These are phyloP conservation scores for Microcebus murinus DNA, from an alignment of 2,113 vertebrate species.

Conservation along the genomic window DNA sequence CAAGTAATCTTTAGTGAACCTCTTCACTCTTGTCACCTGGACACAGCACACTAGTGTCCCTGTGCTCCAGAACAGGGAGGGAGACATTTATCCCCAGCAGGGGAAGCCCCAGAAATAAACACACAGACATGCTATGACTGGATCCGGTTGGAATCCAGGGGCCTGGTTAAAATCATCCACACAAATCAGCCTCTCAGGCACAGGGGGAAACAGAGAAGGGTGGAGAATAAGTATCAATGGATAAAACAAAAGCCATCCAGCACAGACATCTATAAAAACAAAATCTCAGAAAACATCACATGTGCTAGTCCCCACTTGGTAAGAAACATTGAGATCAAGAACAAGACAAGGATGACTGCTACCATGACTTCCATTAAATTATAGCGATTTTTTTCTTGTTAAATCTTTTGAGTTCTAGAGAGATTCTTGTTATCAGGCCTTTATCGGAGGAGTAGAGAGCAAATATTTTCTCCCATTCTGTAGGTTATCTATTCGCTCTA, in stretches of 20 bases:
- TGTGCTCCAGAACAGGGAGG: background rate
- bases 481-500: no score
- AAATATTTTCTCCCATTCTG: no score
- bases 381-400: no score
- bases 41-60: no score
- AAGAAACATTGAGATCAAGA: background rate
- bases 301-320: no score
- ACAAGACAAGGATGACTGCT: background rate
- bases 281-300: background rate
- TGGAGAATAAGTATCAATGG: background rate
- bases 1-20: background rate
- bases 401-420: no score
- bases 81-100: background rate
- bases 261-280: background rate
- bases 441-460: no score
- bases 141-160: background rate
- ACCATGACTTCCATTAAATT: background rate
- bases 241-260: background rate
- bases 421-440: no score
- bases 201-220: background rate
- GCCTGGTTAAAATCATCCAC: background rate
- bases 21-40: background rate
- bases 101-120: background rate
- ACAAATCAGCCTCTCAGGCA: background rate
- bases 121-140: background rate